A percentile compares a stretch with the other conserved stretches of the same genome.
These are phyloP conservation scores for Gasteruption jaculator DNA, from an alignment of 2,888 invertebrate species.

Conservation along the genomic window DNA sequence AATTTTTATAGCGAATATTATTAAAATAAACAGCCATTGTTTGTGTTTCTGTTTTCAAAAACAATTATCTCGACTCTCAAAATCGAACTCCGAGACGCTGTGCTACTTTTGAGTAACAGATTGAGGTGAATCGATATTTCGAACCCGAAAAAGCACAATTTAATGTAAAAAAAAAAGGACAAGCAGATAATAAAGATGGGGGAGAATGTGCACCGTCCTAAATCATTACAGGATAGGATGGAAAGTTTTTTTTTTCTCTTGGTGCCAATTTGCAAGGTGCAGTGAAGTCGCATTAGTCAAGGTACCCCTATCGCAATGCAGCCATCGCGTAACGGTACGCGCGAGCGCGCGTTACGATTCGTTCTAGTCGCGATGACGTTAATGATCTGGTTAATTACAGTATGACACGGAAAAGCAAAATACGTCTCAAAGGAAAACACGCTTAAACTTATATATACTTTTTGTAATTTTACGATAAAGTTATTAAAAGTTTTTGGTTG, in stretches of 20 bases:
- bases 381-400: slow-evolving; percentile 50
- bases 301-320: slow-evolving; percentile 44
- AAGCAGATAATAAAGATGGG: too few relatives aligned
- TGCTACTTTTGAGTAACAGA: too few relatives aligned
- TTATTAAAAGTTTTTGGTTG: too few relatives aligned
- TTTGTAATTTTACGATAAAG: too few relatives aligned
- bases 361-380: slow-evolving; percentile 37
- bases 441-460: neutral
- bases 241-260: slow-evolving; percentile 32
- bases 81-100: too few relatives aligned
- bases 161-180: too few relatives aligned
- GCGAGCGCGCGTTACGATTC: slow-evolving; percentile 37
- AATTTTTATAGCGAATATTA: too few relatives aligned
- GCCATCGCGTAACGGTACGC: slow-evolving; percentile 49
- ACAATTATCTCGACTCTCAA: too few relatives aligned
- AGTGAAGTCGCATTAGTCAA: slow-evolving; percentile 47
- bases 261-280: slow-evolving; percentile 50
- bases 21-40: too few relatives aligned
- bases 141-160: too few relatives aligned
- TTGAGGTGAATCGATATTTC: too few relatives aligned
- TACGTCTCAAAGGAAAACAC: neutral
- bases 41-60: too few relatives aligned
- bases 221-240: slow-evolving; percentile 34
- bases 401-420: slow-evolving; percentile 33
- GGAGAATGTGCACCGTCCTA: slow-evolving; percentile 24